These are phyloP conservation scores for Zosterops borbonicus DNA, from an alignment of 2,113 vertebrate genomes.

Conservation along the genomic window DNA sequence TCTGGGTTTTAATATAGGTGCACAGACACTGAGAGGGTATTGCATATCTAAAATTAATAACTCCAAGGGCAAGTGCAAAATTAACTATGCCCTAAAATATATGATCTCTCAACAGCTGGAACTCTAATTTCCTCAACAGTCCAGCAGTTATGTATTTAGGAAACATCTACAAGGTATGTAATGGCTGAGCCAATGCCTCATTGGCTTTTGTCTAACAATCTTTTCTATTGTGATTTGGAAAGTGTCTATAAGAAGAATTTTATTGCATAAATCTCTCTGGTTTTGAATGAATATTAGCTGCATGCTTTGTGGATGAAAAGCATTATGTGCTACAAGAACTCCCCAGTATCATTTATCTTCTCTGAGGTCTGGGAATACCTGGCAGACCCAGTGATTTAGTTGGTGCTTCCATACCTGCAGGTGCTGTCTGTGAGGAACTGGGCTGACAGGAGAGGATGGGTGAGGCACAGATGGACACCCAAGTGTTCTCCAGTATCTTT, in stretches of 20 bases:
- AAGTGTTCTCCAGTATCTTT: background rate
- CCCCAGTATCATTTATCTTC: constrained; percentile 32
- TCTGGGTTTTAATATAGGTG: background rate
- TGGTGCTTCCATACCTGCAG: background rate
- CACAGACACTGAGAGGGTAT: background rate
- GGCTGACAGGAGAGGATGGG: background rate
- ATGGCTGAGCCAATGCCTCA: constrained; percentile 22
- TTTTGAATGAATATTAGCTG: constrained; percentile 32
- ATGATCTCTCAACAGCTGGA: background rate
- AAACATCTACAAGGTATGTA: constrained; percentile 1
- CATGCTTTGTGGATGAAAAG: background rate
- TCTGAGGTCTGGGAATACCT: background rate
- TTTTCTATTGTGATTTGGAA: background rate
- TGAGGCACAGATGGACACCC: background rate
- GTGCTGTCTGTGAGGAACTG: background rate
- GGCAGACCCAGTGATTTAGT: background rate
- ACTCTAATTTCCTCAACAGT: background rate
- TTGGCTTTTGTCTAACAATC: constrained; percentile 6
- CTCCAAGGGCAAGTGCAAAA: background rate
- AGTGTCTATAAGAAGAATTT: constrained; percentile 6
- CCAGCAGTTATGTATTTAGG: background rate
- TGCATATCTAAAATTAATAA: background rate
- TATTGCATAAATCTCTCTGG: constrained; percentile 7
- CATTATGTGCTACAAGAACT: background rate
- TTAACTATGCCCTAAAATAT: background rate